Evolutionary conservation across 2,113 vertebrate species (phyloP), one percentile per base, ranked within the genome.

Genomic region (Onychostruthus taczanowskii): DNA sequence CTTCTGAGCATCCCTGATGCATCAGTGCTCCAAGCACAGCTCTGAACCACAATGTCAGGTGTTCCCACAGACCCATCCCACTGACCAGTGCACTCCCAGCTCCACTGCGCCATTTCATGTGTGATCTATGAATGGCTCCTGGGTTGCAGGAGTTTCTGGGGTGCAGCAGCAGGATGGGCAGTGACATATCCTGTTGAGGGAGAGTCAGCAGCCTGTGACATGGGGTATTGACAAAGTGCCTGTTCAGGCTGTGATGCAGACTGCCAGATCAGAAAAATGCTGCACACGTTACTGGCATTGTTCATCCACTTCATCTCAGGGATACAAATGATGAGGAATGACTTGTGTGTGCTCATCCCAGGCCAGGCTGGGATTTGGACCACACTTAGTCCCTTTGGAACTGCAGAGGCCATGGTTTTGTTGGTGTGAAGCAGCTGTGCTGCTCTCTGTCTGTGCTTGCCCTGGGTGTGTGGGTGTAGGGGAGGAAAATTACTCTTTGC

Each of bases 11-110:
- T 6, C 63, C 35, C 75, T 37, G 46, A 18, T 24, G 16, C 19
- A n/a, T 14, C 30, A 21, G 7, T 18, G 26, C 85, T 76, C 73
- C 37, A 46, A 78, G 56, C 4, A 11, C 31, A 41, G 30, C 74
- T 76, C 68, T 63, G 39, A 75, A 9, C 33, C 0, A 0, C 15
- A 39, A 19, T 1, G 0, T 30, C 15, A 30, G 50, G 20, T 56
- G 58, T 64, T 89, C 31, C 49, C 37, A 50, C 19, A 28, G 52
- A 82, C 19, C 39, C 23, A 39, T 37, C 3, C 0, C 30, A 11
- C 28, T 26, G 53, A 73, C 10, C 33, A 7, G 2, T 13, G 19
- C 31, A 2, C 15, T 79, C 62, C 22, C 47, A 74, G 55, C n/a
- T 31, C 41, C 27, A 3, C 56, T 53, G 61, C 3, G 4, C 31